A percentile compares a stretch with the other conserved stretches of the same genome.
Conservation (phyloP, 2,113 vertebrate genomes). For the Caracal caracal region DNA sequence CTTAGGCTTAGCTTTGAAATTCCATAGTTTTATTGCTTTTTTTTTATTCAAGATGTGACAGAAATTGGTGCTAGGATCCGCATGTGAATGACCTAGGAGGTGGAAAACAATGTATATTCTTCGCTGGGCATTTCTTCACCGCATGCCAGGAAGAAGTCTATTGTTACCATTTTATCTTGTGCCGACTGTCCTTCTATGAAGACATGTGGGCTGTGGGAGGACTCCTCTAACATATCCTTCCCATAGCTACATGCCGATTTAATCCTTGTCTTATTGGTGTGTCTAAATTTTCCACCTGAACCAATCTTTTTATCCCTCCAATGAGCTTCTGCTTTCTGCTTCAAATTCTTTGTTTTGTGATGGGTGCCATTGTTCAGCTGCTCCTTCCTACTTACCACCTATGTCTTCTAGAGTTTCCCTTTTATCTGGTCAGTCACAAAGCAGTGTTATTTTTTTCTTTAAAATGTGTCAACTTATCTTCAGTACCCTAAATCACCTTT, state of each 20-base stretch:
- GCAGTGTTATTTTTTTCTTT: not conserved
- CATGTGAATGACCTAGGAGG: not conserved
- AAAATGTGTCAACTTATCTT: not conserved
- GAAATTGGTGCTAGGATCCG: not conserved
- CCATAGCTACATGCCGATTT: not conserved
- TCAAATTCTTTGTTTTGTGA: not conserved
- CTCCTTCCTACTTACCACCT: not conserved
- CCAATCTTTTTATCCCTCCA: not conserved
- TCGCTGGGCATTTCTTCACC: not conserved
- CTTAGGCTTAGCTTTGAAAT: not conserved
- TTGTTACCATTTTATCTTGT: not conserved
- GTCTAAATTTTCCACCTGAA: not conserved
- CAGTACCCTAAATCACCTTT: not conserved
- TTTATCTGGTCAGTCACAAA: not conserved
- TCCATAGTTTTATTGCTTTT: not conserved
- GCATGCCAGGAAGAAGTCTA: not conserved
- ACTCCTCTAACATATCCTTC: not conserved
- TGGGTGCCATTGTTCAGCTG: not conserved
- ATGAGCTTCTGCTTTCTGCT: not conserved
- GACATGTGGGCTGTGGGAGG: not conserved
- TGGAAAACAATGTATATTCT: not conserved
- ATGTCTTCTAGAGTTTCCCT: not conserved
- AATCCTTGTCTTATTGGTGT: not conserved
- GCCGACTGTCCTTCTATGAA: not conserved
- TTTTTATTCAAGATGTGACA: not conserved